phyloP scores from a whole-genome alignment of 2,113 vertebrate genomes.

The Heloderma charlesbogerti region DNA sequence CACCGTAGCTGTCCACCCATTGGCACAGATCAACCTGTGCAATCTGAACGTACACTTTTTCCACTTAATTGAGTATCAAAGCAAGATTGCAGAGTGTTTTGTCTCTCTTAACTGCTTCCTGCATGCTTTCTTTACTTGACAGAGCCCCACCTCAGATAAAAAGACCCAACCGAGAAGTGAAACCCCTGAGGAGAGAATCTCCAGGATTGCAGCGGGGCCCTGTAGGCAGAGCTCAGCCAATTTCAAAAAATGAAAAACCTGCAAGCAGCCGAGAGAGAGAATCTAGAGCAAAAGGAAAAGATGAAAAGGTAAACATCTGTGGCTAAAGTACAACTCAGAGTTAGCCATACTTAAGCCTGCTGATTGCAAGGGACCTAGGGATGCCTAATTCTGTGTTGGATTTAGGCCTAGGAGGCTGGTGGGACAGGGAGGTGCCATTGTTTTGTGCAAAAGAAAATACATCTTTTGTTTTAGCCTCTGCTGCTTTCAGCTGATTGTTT shows the following conservation, averaged over 20 bases:
- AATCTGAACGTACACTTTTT: not conserved
- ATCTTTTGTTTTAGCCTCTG: not conserved
- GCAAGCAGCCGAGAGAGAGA: constrained; percentile 80
- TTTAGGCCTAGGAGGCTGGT: too few relatives aligned
- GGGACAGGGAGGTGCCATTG: not conserved
- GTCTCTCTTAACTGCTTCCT: not conserved
- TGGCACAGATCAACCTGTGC: not conserved
- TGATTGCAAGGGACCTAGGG: not conserved
- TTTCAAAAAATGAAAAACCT: constrained; percentile 82
- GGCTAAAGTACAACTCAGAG: not conserved
- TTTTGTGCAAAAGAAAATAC: not conserved
- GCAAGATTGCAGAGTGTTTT: constrained; percentile 2
- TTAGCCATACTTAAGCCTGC: too few relatives aligned
- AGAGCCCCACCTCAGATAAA: constrained; percentile 87
- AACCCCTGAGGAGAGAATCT: constrained; percentile 87
- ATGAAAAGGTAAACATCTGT: constrained; percentile 85
- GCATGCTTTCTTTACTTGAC: constrained; percentile 53
- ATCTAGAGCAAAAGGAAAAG: constrained; percentile 80
- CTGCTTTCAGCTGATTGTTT: not conserved
- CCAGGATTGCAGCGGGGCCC: constrained; percentile 86
- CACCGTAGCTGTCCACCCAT: not conserved
- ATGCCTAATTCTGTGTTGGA: too few relatives aligned
- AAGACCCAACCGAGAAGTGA: constrained; percentile 85
- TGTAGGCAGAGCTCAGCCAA: constrained; percentile 78
- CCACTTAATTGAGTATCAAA: not conserved